Evolutionary conservation across 2,113 vertebrate species (phyloP).

Genomic region (Polyodon spathula): DNA sequence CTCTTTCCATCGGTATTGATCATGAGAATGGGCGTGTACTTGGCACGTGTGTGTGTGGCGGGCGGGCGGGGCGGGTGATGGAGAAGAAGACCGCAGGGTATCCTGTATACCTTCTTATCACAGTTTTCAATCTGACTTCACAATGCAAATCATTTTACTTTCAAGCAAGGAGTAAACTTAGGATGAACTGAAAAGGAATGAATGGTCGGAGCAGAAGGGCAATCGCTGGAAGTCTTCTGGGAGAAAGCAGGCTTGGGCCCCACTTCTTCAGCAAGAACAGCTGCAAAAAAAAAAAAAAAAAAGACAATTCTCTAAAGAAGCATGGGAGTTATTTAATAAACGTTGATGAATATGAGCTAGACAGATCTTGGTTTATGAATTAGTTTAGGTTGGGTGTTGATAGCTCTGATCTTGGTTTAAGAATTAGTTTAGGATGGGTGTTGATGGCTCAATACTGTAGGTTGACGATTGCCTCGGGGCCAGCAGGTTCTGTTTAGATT

Average conservation of each 20-base stretch:
- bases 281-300: slow-evolving; percentile 24
- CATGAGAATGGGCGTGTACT: slow-evolving; percentile 5
- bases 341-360: slow-evolving; percentile 16
- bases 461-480: too few species aligned
- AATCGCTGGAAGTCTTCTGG: slow-evolving; percentile 34
- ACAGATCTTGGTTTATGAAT: too few species aligned
- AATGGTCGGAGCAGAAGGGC: slow-evolving; percentile 45
- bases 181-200: slow-evolving; percentile 51
- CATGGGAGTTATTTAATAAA: slow-evolving; percentile 25
- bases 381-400: too few species aligned
- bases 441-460: too few species aligned
- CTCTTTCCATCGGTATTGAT: slow-evolving; percentile 65
- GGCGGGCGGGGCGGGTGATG: too few species aligned
- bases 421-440: neutral
- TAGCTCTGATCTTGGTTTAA: too few species aligned
- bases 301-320: slow-evolving; percentile 16
- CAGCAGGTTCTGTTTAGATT: too few species aligned
- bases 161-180: slow-evolving; percentile 26
- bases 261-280: slow-evolving; percentile 17
- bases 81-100: slow-evolving; percentile 15
- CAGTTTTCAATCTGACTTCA: slow-evolving; percentile 33
- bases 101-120: slow-evolving; percentile 21
- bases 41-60: slow-evolving; percentile 4
- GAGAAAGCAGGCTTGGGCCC: slow-evolving; percentile 35
- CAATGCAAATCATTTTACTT: slow-evolving; percentile 43